A percentile compares a stretch with the other conserved stretches of the same genome.
phyloP scores from a whole-genome alignment of 2,797 vertebrate species.

The Eidolon dupreanum region DNA sequence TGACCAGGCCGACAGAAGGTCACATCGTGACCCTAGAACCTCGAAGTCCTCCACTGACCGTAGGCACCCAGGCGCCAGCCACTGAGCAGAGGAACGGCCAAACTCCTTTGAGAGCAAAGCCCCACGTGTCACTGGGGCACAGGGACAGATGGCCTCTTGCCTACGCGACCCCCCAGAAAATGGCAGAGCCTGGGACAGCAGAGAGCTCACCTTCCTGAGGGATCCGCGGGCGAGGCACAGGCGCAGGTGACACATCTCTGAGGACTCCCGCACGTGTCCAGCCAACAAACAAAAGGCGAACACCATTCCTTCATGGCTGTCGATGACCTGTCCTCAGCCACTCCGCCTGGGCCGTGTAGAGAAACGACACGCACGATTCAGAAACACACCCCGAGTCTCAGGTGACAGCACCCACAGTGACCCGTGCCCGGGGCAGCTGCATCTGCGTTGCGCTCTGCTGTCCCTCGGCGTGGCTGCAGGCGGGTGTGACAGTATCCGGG shows the following conservation, averaged over 20 bases:
- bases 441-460: background rate
- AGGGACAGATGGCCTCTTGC: too few species aligned
- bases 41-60: too few species aligned
- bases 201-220: background rate
- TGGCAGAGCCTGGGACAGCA: background rate
- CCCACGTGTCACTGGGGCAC: fast-evolving
- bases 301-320: fast-evolving
- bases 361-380: background rate
- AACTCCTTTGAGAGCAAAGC: too few species aligned
- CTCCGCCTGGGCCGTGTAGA: background rate
- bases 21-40: too few species aligned
- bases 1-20: too few species aligned
- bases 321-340: fast-evolving
- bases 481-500: too few species aligned
- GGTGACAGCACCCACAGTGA: too few species aligned
- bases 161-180: fast-evolving
- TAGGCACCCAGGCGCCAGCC: too few species aligned
- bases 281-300: background rate
- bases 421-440: background rate
- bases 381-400: fast-evolving
- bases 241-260: fast-evolving
- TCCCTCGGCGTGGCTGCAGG: background rate
- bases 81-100: fast-evolving
- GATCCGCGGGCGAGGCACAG: fast-evolving
- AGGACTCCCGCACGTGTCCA: fast-evolving